These are phyloP conservation scores for Neodiprion lecontei DNA, from an alignment of 1,140 invertebrate genomes.

Conservation along the genomic window DNA sequence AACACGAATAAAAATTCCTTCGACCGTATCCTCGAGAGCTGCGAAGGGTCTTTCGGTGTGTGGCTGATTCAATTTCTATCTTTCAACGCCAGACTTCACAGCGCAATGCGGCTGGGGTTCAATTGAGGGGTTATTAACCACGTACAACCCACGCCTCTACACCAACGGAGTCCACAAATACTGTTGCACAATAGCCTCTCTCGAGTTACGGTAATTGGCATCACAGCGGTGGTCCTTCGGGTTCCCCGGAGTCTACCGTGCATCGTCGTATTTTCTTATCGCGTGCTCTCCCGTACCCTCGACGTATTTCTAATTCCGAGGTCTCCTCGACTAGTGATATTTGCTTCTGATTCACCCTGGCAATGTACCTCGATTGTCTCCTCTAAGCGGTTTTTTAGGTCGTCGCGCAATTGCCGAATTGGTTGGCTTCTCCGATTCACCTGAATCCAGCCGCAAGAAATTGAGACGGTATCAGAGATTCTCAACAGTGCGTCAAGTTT, in stretches of 20 bases:
- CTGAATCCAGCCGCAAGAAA: too few species aligned
- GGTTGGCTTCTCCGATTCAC: too few species aligned
- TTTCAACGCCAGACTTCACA: background rate
- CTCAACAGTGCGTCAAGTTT: too few species aligned
- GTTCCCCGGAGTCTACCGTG: background rate
- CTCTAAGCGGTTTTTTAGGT: too few species aligned
- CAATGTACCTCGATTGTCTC: too few species aligned
- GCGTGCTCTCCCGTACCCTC: background rate
- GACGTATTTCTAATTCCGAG: too few species aligned
- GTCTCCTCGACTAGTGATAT: background rate
- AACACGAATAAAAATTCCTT: too few species aligned
- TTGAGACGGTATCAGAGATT: too few species aligned
- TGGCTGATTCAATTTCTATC: background rate
- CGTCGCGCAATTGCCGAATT: too few species aligned
- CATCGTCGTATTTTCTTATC: background rate
- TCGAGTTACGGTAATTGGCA: slow-evolving; percentile 5
- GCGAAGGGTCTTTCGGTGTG: too few species aligned
- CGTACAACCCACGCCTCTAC: background rate
- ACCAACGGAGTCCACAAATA: background rate
- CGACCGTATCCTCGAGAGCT: too few species aligned
- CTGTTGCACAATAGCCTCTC: background rate
- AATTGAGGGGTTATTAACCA: slow-evolving; percentile 5
- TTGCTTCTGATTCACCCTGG: background rate
- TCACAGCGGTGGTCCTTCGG: background rate
- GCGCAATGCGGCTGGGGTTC: background rate